Evolutionary conservation across 2,113 vertebrate genomes (phyloP), one percentile per base, ranked within the genome.

Genomic region (Gorsachius goisagi): DNA sequence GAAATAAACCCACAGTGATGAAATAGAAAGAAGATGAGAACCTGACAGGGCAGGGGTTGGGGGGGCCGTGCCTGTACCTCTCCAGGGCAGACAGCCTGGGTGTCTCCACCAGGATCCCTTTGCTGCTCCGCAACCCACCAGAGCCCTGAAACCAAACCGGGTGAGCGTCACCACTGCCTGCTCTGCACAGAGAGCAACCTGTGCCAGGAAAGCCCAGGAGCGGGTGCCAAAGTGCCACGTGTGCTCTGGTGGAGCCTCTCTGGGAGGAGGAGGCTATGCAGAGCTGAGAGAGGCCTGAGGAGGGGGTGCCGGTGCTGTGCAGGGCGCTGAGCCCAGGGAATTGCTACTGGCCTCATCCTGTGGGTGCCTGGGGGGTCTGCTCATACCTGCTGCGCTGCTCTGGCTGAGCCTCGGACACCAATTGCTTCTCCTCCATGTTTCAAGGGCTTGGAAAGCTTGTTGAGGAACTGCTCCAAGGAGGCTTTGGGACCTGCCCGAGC

Each of bases 331-430:
- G 79, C 2, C 11, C 55, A 15, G 15, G 37, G 55, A 17, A 35
- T 32, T 0, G 0, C 37, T 73, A 52, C 71, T 22, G 27, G 8
- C 12, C 12, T 12, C 35, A 3, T 47, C 20, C 45, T 35, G 13
- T 11, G 39, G 39, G 6, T 26, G 11, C 12, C 6, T 47, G 47
- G 22, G 59, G 24, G 11, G 33, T 30, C 19, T 14, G 1, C 74
- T 64, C 49, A 30, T 95, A 99, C 99, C 98, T 98, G 98, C 79
- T 99, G 92, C 0, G 44, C 96, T 47, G 97, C 95, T 95, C 91
- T 78, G 59, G 98, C 90, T 3, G 97, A 90, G 16, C 95, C 97
- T 60, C 60, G 98, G 96, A 98, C 96, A 26, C 98, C 95, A 15
- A 98, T 96, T 85, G 79, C 98, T 62, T 97, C 96, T 20, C 96